phyloP scores from a whole-genome alignment of 2,797 vertebrate genomes.

The Danio aesculapii region DNA sequence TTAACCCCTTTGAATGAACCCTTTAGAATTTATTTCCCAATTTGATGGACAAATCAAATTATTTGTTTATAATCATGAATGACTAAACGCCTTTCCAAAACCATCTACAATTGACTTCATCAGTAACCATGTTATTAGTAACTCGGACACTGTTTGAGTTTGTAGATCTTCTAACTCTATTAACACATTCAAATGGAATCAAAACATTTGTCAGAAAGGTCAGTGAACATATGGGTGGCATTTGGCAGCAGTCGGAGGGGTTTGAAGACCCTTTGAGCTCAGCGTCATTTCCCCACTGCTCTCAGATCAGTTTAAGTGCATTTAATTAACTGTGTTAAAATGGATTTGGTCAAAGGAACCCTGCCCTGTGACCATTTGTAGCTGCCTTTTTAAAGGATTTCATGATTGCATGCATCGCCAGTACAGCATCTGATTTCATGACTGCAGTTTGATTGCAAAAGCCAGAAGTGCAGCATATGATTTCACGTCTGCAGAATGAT shows the following conservation, averaged over 20 bases:
- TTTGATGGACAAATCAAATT: neutral
- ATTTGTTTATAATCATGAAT: neutral
- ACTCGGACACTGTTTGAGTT: neutral
- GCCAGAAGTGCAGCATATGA: too few species aligned
- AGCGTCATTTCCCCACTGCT: constrained; percentile 65
- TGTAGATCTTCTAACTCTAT: neutral
- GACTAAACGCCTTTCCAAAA: neutral
- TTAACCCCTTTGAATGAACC: too few species aligned
- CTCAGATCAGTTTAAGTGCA: constrained; percentile 26
- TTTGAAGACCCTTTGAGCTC: constrained; percentile 71
- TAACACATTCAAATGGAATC: neutral
- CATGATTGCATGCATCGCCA: neutral
- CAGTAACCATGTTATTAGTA: neutral
- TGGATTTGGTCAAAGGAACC: neutral
- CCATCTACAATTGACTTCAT: neutral
- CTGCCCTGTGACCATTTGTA: neutral
- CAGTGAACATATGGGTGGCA: constrained; percentile 71
- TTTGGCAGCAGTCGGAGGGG: constrained; percentile 74
- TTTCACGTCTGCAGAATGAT: too few species aligned
- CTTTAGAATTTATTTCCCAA: neutral
- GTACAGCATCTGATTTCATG: neutral
- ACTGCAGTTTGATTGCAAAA: too few species aligned
- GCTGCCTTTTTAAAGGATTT: constrained; percentile 1
- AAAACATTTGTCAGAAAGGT: constrained; percentile 75
- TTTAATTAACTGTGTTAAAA: constrained; percentile 11